These are phyloP conservation scores for Heliconius ethilla DNA, from an alignment of 2,888 invertebrate genomes.

Conservation along the genomic window DNA sequence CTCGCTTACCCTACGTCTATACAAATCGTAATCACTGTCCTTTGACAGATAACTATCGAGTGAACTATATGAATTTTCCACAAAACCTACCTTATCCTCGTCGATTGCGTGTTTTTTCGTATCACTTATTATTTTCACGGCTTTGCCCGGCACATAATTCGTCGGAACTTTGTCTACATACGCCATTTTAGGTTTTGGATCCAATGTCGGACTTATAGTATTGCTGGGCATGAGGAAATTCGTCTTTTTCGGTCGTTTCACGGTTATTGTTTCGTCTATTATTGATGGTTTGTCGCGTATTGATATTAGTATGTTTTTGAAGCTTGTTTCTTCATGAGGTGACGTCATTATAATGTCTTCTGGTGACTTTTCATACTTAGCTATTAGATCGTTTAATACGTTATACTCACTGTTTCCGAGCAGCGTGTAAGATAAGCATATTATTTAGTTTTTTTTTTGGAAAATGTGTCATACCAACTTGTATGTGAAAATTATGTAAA, in stretches of 20 bases:
- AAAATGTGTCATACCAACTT: background rate
- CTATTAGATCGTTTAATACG: constrained; percentile 61
- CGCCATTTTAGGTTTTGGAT: constrained; percentile 70
- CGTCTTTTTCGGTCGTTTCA: constrained; percentile 65
- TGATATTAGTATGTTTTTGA: constrained; percentile 74
- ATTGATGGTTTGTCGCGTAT: constrained; percentile 70
- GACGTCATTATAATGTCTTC: constrained; percentile 79
- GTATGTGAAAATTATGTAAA: background rate
- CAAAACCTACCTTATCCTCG: constrained; percentile 69
- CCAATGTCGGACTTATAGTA: constrained; percentile 62
- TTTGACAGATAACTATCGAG: constrained; percentile 83
- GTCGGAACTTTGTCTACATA: constrained; percentile 69
- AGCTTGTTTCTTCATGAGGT: constrained; percentile 67
- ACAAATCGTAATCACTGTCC: constrained; percentile 62
- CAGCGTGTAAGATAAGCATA: constrained; percentile 54
- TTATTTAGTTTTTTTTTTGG: constrained; percentile 32
- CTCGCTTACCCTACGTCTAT: constrained; percentile 69
- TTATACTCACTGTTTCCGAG: constrained; percentile 76
- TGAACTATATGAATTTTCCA: constrained; percentile 65
- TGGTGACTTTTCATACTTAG: constrained; percentile 65
- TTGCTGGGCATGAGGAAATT: constrained; percentile 72
- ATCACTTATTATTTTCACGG: constrained; percentile 86
- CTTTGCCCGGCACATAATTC: constrained; percentile 85
- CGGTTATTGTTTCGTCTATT: constrained; percentile 67
- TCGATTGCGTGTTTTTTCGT: constrained; percentile 68